Evolutionary conservation across 1,140 invertebrate genomes (phyloP).

Genomic region (Penaeus chinensis): DNA sequence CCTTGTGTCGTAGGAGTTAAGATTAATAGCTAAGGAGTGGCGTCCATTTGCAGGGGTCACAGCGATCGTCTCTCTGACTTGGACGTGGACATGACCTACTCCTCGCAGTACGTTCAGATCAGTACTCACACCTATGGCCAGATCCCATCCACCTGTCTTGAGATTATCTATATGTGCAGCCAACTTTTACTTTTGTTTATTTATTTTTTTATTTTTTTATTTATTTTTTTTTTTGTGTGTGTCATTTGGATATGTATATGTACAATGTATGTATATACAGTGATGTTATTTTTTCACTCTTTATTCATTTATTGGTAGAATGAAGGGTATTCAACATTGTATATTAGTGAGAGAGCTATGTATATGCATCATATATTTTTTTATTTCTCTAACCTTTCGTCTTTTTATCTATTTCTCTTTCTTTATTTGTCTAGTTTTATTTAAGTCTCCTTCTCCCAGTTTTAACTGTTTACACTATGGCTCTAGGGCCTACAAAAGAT

Average conservation of each 20-base stretch:
- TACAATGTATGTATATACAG: no score
- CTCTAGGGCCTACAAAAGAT: no score
- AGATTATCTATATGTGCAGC: constrained; percentile 25
- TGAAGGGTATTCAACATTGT: no score
- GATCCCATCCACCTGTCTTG: constrained; percentile 20
- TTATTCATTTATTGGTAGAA: no score
- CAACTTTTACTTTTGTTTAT: background rate
- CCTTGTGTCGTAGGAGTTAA: constrained; percentile 32
- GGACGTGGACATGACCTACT: constrained; percentile 63
- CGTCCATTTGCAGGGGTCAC: constrained; percentile 61
- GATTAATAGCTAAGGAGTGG: constrained; percentile 44
- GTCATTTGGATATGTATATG: background rate
- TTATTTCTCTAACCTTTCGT: background rate
- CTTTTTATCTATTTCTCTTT: background rate
- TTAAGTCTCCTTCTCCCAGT: no score
- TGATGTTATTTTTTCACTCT: no score
- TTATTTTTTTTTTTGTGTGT: background rate
- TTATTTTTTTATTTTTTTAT: background rate
- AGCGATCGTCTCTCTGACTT: constrained; percentile 62
- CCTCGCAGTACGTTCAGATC: constrained; percentile 61
- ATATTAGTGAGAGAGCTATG: no score
- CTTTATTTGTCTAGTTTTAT: background rate
- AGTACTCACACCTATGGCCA: constrained; percentile 24
- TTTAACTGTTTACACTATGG: no score
- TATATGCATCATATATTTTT: no score